A percentile compares a stretch with the other conserved stretches of the same genome.
Evolutionary conservation across 2,113 vertebrate species (phyloP).

Genomic region (Campylomormyrus tamandua): DNA sequence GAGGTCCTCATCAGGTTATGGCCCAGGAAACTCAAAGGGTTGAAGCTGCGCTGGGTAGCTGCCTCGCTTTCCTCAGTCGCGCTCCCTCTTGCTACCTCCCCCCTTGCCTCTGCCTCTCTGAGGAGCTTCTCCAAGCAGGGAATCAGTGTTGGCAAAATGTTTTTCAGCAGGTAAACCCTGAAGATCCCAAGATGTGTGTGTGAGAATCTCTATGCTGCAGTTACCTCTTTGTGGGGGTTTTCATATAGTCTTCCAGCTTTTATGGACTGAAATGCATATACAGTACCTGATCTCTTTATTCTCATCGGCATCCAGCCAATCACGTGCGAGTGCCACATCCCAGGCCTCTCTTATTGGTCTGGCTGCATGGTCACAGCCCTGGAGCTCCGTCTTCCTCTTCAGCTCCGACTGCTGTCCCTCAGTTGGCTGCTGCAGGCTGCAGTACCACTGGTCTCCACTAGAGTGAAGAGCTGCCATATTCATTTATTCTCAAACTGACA

Average conservation of each 20-base stretch:
- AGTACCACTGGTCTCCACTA: neutral
- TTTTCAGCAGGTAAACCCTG: constrained; percentile 58
- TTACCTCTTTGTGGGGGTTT: neutral
- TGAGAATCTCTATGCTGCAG: neutral
- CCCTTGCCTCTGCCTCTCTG: constrained; percentile 20
- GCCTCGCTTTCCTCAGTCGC: neutral
- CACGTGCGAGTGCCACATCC: neutral
- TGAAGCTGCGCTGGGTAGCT: neutral
- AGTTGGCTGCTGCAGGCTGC: neutral
- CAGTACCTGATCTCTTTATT: neutral
- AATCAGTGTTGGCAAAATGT: constrained; percentile 62
- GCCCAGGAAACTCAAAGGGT: constrained; percentile 5
- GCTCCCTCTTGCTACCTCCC: neutral
- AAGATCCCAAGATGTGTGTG: neutral
- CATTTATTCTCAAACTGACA: neutral
- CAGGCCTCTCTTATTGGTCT: neutral
- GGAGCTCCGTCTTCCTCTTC: neutral
- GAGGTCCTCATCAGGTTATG: neutral
- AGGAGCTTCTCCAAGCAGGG: constrained; percentile 56
- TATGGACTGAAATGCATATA: neutral
- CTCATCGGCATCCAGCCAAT: neutral
- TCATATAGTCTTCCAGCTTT: neutral
- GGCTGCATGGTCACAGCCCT: neutral
- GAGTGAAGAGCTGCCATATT: neutral
- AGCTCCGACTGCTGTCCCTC: neutral